Evolutionary conservation across 2,888 invertebrate species (phyloP), one percentile per base, ranked within the genome.

Genomic region (Strigamia maritima): DNA sequence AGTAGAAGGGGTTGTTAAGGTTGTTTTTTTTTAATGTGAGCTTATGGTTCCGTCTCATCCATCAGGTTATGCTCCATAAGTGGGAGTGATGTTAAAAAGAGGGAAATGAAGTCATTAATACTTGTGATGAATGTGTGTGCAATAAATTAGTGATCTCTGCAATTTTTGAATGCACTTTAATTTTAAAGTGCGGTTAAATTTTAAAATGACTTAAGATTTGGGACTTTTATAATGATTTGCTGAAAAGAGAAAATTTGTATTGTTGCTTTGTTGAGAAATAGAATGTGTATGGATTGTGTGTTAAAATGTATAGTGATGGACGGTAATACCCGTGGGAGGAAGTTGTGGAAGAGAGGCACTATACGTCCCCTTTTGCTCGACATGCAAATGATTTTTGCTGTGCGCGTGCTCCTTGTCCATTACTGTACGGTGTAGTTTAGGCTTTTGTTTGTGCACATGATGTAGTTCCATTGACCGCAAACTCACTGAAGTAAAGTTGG

Each of bases 41-140:
- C 24, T 12, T 60, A 60, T 60, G 60, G 60, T 60, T 60, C 60
- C 60, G 60, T 60, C 60, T 60, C 60, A 60, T 60, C 60, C 60
- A 60, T 60, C 60, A 60, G 60, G 60, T 60, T 60, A 60, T 60
- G 60, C 60, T 60, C 60, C 60, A 60, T 60, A 60, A 22, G 60
- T 22, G 60, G 60, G 60, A 60, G 60, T 60, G 60, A 60, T n/a
- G 19, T 60, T 60, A 60, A 60, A 60, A 60, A 60, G 60, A 19
- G 40, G 60, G 60, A 60, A 19, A 60, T 60, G 60, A 60, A 19
- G 60, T 60, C 60, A 60, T 60, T 60, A 60, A 60, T 60, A 60
- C 60, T 22, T n/a, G 7, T 60, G 60, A 60, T 60, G 2, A 60
- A 60, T 60, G 60, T 60, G 60, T 19, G 19, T 60, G 49, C n/a